Evolutionary conservation across 2,888 invertebrate genomes (phyloP).

Genomic region (Cheiracanthium punctorium): DNA sequence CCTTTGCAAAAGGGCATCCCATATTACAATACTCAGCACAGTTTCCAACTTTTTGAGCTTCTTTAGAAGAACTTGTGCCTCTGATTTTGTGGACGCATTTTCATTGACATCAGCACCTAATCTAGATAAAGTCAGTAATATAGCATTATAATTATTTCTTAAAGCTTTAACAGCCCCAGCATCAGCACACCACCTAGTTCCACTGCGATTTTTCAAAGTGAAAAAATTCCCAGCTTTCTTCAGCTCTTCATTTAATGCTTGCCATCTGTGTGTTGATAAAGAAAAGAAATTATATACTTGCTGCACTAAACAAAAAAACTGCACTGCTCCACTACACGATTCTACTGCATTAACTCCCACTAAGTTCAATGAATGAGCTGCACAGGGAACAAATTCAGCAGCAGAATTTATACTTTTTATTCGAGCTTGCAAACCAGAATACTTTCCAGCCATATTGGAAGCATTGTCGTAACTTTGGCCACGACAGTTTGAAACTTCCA

Average conservation of each 20-base stretch:
- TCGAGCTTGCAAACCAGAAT: conserved; percentile 16
- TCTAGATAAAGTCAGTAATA: background rate
- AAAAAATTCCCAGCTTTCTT: background rate
- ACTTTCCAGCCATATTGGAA: conserved; percentile 28
- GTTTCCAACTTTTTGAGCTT: background rate
- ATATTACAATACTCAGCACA: background rate
- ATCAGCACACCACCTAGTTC: background rate
- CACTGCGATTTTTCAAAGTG: conserved; percentile 1
- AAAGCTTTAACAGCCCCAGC: conserved; percentile 16
- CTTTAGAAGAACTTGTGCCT: background rate
- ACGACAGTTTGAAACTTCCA: background rate
- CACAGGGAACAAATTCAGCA: conserved; percentile 21
- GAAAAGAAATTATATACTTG: conserved; percentile 30
- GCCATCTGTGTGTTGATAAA: conserved; percentile 17
- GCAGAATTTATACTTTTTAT: background rate
- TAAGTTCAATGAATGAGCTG: conserved; percentile 21
- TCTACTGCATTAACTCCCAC: conserved; percentile 8
- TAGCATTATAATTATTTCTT: background rate
- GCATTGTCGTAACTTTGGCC: conserved; percentile 29
- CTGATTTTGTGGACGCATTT: background rate
- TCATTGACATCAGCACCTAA: background rate
- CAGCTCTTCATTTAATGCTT: background rate
- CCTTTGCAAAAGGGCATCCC: background rate
- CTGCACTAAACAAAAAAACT: conserved; percentile 18
- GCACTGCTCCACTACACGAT: conserved; percentile 13